phyloP scores from a whole-genome alignment of 2,797 vertebrate genomes.

The Otolemur crassicaudatus region DNA sequence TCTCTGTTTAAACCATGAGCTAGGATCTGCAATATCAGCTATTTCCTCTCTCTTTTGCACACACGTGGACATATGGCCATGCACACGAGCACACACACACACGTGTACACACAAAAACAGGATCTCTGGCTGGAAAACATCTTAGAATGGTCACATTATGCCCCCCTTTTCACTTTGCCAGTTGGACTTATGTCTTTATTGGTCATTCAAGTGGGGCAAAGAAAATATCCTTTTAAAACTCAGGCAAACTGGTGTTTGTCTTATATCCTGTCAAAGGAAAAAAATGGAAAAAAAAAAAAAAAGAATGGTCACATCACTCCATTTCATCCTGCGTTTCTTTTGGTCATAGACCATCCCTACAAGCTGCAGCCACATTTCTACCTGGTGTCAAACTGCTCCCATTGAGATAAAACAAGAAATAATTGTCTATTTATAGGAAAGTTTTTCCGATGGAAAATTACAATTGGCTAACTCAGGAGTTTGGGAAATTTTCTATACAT shows the following conservation, averaged over 20 bases:
- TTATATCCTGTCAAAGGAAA: too few species aligned
- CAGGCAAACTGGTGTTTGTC: too few species aligned
- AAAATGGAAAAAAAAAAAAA: too few species aligned
- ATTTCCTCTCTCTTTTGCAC: neutral
- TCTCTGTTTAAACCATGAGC: neutral
- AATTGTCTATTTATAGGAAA: neutral
- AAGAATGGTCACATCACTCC: neutral
- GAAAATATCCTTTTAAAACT: too few species aligned
- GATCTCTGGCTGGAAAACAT: neutral
- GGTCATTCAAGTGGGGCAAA: too few species aligned
- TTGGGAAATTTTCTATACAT: conserved; percentile 68
- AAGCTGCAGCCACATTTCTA: neutral
- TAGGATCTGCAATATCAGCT: neutral
- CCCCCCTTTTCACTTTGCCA: too few species aligned
- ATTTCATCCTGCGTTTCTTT: neutral
- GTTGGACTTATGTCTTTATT: too few species aligned
- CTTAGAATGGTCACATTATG: neutral
- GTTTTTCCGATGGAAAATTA: conserved; percentile 50
- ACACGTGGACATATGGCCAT: neutral
- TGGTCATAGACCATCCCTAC: neutral
- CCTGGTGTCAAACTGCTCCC: neutral
- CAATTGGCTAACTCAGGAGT: neutral
- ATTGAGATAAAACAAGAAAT: conserved; percentile 4
- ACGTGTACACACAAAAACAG: neutral
- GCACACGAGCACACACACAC: neutral